Percentiles rank a stretch among this genome's conserved stretches.
Conservation (phyloP, 92 coral and sea anemone species). For the Palythoa grandis region DNA sequence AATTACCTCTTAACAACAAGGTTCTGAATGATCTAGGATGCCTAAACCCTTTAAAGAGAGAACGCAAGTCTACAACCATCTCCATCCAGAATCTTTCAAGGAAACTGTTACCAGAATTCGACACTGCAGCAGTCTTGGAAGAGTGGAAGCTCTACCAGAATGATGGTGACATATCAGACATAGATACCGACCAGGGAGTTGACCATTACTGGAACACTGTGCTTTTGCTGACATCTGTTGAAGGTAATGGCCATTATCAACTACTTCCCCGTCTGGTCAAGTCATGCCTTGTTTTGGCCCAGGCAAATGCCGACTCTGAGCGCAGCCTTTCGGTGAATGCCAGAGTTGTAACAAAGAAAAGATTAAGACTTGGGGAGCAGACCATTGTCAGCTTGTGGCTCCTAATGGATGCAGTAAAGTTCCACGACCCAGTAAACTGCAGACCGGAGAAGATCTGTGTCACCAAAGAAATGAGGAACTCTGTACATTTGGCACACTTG, state of each 20-base stretch:
- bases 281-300: not conserved
- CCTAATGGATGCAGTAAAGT: not conserved
- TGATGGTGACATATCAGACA: too few species aligned
- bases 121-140: not conserved
- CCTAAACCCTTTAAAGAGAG: not conserved
- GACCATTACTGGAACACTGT: not conserved
- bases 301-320: not conserved
- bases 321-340: not conserved
- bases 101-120: not conserved
- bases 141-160: too few species aligned
- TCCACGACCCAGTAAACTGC: slow-evolving; percentile 2
- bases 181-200: slow-evolving; percentile 13
- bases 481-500: not conserved
- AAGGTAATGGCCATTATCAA: slow-evolving; percentile 60
- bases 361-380: not conserved
- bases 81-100: not conserved
- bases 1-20: not conserved
- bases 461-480: not conserved
- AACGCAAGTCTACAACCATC: slow-evolving; percentile 3
- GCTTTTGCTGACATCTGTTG: slow-evolving; percentile 45
- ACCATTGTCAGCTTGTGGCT: not conserved
- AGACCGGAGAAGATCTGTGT: not conserved
- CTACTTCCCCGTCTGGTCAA: slow-evolving; percentile 46
- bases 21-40: not conserved
- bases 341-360: not conserved